Percentiles rank a stretch among this genome's conserved stretches.
Conservation (phyloP, 2,113 vertebrate genomes). For the Cynopterus brachyotis region DNA sequence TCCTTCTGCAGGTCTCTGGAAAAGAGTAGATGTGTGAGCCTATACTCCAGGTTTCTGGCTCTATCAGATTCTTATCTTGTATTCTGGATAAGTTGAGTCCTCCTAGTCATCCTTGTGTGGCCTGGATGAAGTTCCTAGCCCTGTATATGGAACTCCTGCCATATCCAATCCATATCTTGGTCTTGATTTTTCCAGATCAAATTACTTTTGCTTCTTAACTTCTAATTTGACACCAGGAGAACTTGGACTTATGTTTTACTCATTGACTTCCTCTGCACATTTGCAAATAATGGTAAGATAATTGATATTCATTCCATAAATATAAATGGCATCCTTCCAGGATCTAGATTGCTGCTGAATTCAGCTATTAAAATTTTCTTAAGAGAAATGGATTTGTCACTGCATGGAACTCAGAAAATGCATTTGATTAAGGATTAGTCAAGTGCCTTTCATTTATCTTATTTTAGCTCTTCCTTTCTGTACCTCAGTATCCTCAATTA, state of each 20-base stretch:
- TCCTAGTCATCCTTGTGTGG: background rate
- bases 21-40: background rate
- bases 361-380: background rate
- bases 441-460: background rate
- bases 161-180: background rate
- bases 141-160: background rate
- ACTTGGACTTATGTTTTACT: background rate
- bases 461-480: background rate
- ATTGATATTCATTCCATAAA: background rate
- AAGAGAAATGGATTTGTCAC: background rate
- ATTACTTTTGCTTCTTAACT: background rate
- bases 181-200: background rate
- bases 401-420: background rate
- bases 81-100: background rate
- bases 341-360: background rate
- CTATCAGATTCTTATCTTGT: background rate
- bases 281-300: slow-evolving; percentile 1
- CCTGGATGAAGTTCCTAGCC: background rate
- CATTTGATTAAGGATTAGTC: background rate
- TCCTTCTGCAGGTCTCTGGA: background rate
- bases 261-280: background rate
- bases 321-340: background rate
- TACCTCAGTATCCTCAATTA: background rate
- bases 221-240: background rate
- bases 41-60: background rate